A percentile compares a stretch with the other conserved stretches of the same genome.
Evolutionary conservation across 2,113 vertebrate genomes (phyloP).

Genomic region (Pseudorhombus dupliciocellatus): DNA sequence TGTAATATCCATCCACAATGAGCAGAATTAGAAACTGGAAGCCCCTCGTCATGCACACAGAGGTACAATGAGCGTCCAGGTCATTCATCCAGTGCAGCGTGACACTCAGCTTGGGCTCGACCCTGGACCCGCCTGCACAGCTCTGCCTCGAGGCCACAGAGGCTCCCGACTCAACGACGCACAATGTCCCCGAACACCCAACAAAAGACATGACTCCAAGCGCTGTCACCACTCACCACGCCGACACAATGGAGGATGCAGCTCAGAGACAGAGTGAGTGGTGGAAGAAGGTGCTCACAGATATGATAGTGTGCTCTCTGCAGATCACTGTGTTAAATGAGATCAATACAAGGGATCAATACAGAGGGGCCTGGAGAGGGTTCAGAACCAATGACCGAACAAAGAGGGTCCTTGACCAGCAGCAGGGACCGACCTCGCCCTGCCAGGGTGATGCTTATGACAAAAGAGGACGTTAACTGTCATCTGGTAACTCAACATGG

Average conservation of each 20-base stretch:
- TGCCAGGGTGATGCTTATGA: no score
- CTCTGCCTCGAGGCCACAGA: constrained; percentile 27
- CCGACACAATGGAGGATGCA: constrained; percentile 44
- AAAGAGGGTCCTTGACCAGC: constrained; percentile 34
- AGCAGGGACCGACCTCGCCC: background rate
- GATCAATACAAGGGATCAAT: constrained; percentile 55
- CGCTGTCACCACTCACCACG: constrained; percentile 52
- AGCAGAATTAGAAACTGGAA: background rate
- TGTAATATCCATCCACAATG: constrained; percentile 16
- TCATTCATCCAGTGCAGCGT: constrained; percentile 8
- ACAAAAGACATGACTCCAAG: constrained; percentile 57
- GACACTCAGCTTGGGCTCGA: constrained; percentile 23
- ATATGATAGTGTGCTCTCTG: constrained; percentile 47
- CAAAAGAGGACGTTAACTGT: background rate
- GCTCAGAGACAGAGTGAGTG: constrained; percentile 43
- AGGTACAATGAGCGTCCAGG: background rate
- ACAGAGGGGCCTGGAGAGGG: constrained; percentile 3
- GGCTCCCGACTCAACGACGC: constrained; percentile 45
- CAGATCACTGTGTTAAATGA: constrained; percentile 20
- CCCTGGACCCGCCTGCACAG: constrained; percentile 34
- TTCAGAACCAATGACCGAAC: constrained; percentile 37
- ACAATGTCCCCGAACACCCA: constrained; percentile 40
- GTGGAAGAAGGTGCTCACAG: constrained; percentile 33
- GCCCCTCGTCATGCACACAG: constrained; percentile 1
- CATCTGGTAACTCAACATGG: no score